Evolutionary conservation across 2,888 invertebrate species (phyloP).

Genomic region (Panopea generosa): DNA sequence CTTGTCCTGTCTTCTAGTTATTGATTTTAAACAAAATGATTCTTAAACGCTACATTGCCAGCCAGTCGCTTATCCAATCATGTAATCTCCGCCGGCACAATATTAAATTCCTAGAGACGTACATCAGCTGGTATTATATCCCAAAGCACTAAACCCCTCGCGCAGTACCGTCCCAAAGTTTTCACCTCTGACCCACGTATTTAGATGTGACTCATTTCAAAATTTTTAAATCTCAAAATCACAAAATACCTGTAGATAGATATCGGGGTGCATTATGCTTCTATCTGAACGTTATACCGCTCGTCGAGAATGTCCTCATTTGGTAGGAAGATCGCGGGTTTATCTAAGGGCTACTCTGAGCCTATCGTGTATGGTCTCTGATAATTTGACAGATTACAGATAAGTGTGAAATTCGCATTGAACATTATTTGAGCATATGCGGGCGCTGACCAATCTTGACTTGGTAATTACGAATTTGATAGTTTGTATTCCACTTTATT

Average conservation of each 20-base stretch:
- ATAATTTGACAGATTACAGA: slow-evolving; percentile 47
- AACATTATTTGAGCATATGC: too few species aligned
- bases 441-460: too few species aligned
- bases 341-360: slow-evolving; percentile 13
- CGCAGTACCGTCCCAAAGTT: slow-evolving; percentile 49
- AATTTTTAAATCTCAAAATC: slow-evolving; percentile 55
- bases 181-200: slow-evolving; percentile 54
- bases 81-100: slow-evolving; percentile 30
- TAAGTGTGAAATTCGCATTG: slow-evolving; percentile 47
- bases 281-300: slow-evolving; percentile 17
- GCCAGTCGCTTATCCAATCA: slow-evolving; percentile 57
- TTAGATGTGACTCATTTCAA: slow-evolving; percentile 58
- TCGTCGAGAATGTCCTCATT: slow-evolving; percentile 48
- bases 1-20: slow-evolving; percentile 51
- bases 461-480: too few species aligned
- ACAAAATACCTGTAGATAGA: slow-evolving; percentile 46
- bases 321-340: slow-evolving; percentile 36
- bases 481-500: too few species aligned
- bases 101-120: slow-evolving; percentile 55
- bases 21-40: slow-evolving; percentile 56
- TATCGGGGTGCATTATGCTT: slow-evolving; percentile 6
- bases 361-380: slow-evolving; percentile 31
- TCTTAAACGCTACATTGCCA: slow-evolving; percentile 51
- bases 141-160: slow-evolving; percentile 37
- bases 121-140: slow-evolving; percentile 35